These are phyloP conservation scores for Pharmacophagus antenor DNA, from an alignment of 2,888 invertebrate genomes.

Conservation along the genomic window DNA sequence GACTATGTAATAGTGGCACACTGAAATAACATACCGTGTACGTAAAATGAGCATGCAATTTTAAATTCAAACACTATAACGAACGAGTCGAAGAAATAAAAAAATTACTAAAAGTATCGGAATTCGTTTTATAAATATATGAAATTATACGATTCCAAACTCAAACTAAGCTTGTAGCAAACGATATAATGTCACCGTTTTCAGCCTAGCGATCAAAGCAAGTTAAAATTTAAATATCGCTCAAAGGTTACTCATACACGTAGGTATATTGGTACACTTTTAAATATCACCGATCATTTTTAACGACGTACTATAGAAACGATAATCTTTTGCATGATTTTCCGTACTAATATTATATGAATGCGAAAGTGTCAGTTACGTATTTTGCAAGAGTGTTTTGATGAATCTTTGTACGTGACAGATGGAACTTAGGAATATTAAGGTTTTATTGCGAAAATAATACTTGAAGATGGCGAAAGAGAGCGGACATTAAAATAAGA, in stretches of 20 bases:
- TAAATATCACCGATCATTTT: constrained; percentile 26
- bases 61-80: background rate
- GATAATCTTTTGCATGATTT: constrained; percentile 8
- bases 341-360: no score
- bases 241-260: constrained; percentile 22
- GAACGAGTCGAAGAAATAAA: background rate
- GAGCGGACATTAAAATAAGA: no score
- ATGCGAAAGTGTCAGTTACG: no score
- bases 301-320: constrained; percentile 3
- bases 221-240: constrained; percentile 26
- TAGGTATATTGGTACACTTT: constrained; percentile 4
- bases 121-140: background rate
- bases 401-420: no score
- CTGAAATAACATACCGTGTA: background rate
- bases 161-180: constrained; percentile 3
- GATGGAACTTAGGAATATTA: no score
- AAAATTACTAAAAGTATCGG: background rate
- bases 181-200: constrained; percentile 20
- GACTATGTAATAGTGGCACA: background rate
- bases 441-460: no score
- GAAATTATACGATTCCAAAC: constrained; percentile 16
- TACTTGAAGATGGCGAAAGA: no score
- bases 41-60: background rate
- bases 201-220: constrained; percentile 23
- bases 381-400: no score